Conservation (phyloP, 2,113 vertebrate genomes). For the Rallus limicola region DNA sequence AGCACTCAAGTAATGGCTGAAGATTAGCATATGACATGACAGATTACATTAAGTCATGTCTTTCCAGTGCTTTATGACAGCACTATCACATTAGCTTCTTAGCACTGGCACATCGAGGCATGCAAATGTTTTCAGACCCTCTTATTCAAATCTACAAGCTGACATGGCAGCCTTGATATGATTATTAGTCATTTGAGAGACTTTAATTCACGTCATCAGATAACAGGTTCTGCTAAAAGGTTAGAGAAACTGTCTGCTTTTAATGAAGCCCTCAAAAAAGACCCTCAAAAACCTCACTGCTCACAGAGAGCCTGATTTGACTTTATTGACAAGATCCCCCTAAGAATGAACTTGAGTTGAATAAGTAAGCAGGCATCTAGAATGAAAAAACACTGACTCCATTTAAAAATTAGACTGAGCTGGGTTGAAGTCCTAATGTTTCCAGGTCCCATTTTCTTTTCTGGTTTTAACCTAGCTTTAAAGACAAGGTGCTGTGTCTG, state of each 20-base stretch:
- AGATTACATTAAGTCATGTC: conserved; percentile 99
- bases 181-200: conserved; percentile 98
- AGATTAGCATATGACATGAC: conserved; percentile 99
- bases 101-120: conserved; percentile 91
- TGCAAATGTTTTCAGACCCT: conserved; percentile 97
- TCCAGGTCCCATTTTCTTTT: background rate
- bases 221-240: conserved; percentile 90
- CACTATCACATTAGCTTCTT: conserved; percentile 96
- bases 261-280: conserved; percentile 85
- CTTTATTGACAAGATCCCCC: conserved; percentile 80
- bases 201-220: conserved; percentile 95
- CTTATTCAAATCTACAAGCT: conserved; percentile 98
- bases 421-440: background rate
- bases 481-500: background rate
- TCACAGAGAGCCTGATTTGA: conserved; percentile 71
- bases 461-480: conserved; percentile 8
- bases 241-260: conserved; percentile 90
- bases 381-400: conserved; percentile 24
- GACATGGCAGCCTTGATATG: conserved; percentile 98
- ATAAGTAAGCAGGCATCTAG: conserved; percentile 74
- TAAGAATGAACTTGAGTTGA: conserved; percentile 76
- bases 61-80: conserved; percentile 91
- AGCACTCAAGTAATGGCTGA: conserved; percentile 90
- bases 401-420: conserved; percentile 53
- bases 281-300: conserved; percentile 73